Conservation (phyloP, 2,113 vertebrate species). For the Dipodomys ordii region DNA sequence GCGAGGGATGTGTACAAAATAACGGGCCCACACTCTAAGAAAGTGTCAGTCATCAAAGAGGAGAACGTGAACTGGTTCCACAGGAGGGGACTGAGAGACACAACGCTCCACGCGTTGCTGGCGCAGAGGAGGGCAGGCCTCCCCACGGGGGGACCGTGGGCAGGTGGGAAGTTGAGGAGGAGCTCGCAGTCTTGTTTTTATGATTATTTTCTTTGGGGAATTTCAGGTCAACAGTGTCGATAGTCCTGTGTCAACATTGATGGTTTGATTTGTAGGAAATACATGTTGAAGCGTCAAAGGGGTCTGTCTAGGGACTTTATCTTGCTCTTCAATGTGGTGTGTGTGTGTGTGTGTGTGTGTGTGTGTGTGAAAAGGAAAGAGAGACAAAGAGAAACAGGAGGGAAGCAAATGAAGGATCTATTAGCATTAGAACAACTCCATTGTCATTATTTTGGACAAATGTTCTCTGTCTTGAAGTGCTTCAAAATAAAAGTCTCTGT, state of each 20-base stretch:
- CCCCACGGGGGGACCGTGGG: neutral
- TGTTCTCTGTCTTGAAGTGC: neutral
- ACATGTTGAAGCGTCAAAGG: neutral
- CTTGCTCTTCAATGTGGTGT: neutral
- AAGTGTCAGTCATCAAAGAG: neutral
- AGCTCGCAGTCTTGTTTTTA: neutral
- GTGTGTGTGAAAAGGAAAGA: no score
- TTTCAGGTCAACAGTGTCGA: no score
- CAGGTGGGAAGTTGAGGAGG: neutral
- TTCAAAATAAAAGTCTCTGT: neutral
- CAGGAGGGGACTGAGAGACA: neutral
- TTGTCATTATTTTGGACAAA: neutral
- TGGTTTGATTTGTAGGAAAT: neutral
- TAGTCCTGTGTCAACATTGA: neutral
- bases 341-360: neutral
- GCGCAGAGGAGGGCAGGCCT: neutral
- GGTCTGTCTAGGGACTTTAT: neutral
- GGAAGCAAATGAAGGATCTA: neutral
- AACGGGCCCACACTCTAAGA: neutral
- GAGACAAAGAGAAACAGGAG: neutral
- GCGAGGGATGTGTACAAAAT: neutral
- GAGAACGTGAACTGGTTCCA: neutral
- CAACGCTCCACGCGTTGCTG: no score
- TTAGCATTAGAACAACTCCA: neutral
- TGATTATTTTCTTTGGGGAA: no score